Conservation (phyloP, 2,797 vertebrate species). For the Oreortyx pictus region DNA sequence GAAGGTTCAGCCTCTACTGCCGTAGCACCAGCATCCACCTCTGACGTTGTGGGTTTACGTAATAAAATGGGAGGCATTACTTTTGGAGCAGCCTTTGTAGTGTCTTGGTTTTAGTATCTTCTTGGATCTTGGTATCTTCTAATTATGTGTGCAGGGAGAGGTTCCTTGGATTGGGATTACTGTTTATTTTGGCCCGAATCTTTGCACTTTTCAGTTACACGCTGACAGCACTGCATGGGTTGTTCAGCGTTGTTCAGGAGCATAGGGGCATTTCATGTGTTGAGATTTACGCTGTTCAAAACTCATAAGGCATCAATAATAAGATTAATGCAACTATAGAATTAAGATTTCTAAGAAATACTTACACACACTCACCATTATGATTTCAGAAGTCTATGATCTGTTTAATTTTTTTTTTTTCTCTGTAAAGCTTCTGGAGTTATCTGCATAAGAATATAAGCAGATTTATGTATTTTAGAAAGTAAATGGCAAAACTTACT, state of each 20-base stretch:
- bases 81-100: neutral
- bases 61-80: neutral
- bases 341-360: neutral
- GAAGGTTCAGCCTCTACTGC: too few relatives aligned
- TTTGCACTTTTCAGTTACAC: conserved; percentile 50
- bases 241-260: neutral
- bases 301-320: conserved; percentile 12
- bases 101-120: neutral
- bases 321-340: neutral
- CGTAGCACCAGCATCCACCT: too few relatives aligned
- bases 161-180: conserved; percentile 28
- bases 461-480: conserved; percentile 13
- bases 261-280: neutral
- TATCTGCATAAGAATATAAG: conserved; percentile 24
- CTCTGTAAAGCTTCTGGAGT: neutral
- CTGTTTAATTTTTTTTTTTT: neutral
- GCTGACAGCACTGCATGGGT: conserved; percentile 10
- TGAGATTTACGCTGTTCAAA: conserved; percentile 8
- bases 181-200: conserved; percentile 48
- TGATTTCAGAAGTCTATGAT: neutral
- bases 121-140: conserved; percentile 25
- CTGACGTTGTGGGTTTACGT: neutral
- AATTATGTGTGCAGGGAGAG: conserved; percentile 43
- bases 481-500: neutral
- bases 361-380: neutral